Conservation (phyloP, 2,797 vertebrate genomes). For the Dallia pectoralis region DNA sequence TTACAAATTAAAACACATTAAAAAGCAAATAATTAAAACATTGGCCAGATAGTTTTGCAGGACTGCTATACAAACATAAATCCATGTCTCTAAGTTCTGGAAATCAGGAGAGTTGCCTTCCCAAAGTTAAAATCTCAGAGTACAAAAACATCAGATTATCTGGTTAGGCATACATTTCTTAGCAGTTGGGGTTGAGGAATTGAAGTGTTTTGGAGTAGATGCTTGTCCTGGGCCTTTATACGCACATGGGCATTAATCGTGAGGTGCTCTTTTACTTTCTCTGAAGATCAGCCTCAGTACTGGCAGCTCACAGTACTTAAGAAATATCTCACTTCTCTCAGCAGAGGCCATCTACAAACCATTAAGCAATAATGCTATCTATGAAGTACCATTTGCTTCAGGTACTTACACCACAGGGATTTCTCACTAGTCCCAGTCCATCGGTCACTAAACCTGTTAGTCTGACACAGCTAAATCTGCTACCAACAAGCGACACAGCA, state of each 20-base stretch:
- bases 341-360: constrained; percentile 38
- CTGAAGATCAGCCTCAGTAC: constrained; percentile 33
- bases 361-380: constrained; percentile 38
- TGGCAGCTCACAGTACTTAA: constrained; percentile 40
- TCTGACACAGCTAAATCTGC: neutral
- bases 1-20: neutral
- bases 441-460: neutral
- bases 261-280: neutral
- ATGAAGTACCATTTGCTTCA: constrained; percentile 37
- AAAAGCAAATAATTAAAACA: too few species aligned
- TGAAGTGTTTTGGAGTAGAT: neutral
- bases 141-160: too few species aligned
- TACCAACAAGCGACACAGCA: neutral
- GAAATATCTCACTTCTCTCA: constrained; percentile 56
- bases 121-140: too few species aligned
- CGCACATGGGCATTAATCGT: neutral
- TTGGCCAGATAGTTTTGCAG: too few species aligned
- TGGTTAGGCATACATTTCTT: too few species aligned
- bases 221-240: neutral
- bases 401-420: constrained; percentile 43
- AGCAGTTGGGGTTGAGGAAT: neutral
- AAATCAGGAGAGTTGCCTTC: too few species aligned
- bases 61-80: too few species aligned
- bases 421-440: neutral
- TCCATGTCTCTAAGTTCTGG: too few species aligned